Evolutionary conservation across 2,797 vertebrate genomes (phyloP).

Genomic region (Notoglanidium macrostoma): DNA sequence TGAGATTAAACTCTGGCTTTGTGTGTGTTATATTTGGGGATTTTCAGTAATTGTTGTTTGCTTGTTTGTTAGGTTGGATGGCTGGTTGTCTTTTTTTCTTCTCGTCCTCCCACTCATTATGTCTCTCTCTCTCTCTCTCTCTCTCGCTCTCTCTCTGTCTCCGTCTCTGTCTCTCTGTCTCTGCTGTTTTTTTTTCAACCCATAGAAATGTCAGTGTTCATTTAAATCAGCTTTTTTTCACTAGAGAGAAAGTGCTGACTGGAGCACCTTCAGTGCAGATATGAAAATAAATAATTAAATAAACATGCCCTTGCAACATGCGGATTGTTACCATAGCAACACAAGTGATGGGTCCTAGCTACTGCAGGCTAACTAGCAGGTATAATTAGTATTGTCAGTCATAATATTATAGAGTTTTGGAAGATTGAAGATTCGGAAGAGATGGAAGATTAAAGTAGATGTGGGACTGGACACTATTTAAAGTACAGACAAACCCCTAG

Average conservation of each 20-base stretch:
- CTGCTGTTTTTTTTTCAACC: not conserved
- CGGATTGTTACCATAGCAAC: conserved; percentile 3
- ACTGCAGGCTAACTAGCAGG: not conserved
- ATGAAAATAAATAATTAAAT: not conserved
- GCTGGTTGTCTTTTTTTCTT: not conserved
- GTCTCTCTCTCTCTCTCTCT: not conserved
- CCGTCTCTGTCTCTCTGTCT: not conserved
- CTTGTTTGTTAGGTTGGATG: not conserved
- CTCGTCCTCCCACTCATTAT: conserved; percentile 12
- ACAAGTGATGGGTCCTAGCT: not conserved
- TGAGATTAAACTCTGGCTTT: not conserved
- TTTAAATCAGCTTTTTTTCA: not conserved
- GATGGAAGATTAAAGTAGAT: not conserved
- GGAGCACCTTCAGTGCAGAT: not conserved
- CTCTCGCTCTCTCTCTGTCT: not conserved
- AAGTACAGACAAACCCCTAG: not conserved
- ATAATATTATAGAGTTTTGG: not conserved
- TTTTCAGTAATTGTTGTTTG: no score
- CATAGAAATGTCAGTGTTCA: conserved; percentile 10
- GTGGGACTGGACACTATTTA: not conserved
- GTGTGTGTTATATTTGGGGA: not conserved
- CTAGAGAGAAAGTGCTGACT: not conserved
- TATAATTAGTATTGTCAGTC: not conserved
- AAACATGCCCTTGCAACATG: not conserved
- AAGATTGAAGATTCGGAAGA: not conserved